Base-by-base conservation (phyloP, 2,113 vertebrate genomes). In the Pollachius pollachius region DNA sequence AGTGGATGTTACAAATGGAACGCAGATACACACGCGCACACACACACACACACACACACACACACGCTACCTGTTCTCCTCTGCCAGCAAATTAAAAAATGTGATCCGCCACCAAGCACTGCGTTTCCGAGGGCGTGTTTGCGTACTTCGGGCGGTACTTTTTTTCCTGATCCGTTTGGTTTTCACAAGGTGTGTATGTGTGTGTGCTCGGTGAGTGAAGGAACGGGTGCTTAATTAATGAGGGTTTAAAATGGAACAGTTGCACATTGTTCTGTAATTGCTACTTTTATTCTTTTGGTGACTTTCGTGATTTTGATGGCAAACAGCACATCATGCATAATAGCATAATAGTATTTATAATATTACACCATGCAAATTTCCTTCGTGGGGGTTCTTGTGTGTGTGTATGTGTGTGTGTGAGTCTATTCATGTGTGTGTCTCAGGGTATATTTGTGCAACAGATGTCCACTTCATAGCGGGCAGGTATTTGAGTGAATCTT, bases 1-100 rank as follows among this genome's bases (percentile, higher is more conserved):
- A 83, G 84, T 88, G 85, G 83, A 88, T 89, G 84, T 88, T 82
- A 77, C 83, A 88, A 85, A 89, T 85, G 73, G 78, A 88, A 81
- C 74, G 62, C 80, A 52, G 17, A 52, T 37, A 18, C 17, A 21
- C 27, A 23, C 60, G 21, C 19, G 13, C 23, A 63, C 62, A 30
- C 62, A 63, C 62, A 63, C 62, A 63, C 62, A 17, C 62, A 76
- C 72, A 70, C 64, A 76, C 71, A 54, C 61, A 75, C 68, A 52
- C 67, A 68, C 34, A 63, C 63, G 19, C 66, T 54, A 18, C 37
- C 62, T 74, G 52, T 70, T 79, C 75, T 76, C 48, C 3, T 75
- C 69, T 84, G 66, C 27, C 17, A 60, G 65, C 0, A 17, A 82
- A 81, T 76, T 56, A 57, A 76, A 77, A 75, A 84, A 84, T 75